These are phyloP conservation scores for Heliconius erato DNA, from an alignment of 2,888 invertebrate species.

Conservation along the genomic window DNA sequence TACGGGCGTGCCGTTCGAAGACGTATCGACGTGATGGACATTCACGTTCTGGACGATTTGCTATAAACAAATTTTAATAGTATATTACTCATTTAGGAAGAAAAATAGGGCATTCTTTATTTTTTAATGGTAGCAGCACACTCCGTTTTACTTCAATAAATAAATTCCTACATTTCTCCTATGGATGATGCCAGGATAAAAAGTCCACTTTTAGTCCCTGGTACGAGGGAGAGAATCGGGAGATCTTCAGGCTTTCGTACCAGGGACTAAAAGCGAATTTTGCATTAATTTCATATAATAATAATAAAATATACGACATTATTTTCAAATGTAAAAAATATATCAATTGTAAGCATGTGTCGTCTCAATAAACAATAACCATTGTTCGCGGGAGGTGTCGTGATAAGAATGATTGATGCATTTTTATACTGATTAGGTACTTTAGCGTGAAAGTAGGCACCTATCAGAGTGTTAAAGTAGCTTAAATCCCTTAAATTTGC, in stretches of 20 bases:
- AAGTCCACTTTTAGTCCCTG: no score
- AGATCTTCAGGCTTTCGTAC: no score
- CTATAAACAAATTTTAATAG: slow-evolving; percentile 60
- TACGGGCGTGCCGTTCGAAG: slow-evolving; percentile 94
- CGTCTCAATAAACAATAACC: slow-evolving; percentile 36
- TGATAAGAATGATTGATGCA: slow-evolving; percentile 40
- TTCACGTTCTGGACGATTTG: slow-evolving; percentile 94
- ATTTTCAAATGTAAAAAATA: background rate
- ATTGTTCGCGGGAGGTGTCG: slow-evolving; percentile 38
- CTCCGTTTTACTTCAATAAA: no score
- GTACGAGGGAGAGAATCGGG: no score
- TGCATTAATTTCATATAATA: background rate
- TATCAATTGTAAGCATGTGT: background rate
- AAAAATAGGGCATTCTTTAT: no score
- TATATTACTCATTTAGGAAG: background rate
- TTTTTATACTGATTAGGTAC: slow-evolving; percentile 21
- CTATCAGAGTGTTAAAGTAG: background rate
- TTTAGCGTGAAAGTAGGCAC: background rate
- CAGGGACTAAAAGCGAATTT: no score
- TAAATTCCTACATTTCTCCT: no score
- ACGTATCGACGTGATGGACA: slow-evolving; percentile 95
- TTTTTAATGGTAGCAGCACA: no score
- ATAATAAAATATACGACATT: background rate
- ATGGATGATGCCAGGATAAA: no score
- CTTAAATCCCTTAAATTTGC: background rate